Conservation (phyloP, 2,888 invertebrate species). For the Anoplius nigerrimus region DNA sequence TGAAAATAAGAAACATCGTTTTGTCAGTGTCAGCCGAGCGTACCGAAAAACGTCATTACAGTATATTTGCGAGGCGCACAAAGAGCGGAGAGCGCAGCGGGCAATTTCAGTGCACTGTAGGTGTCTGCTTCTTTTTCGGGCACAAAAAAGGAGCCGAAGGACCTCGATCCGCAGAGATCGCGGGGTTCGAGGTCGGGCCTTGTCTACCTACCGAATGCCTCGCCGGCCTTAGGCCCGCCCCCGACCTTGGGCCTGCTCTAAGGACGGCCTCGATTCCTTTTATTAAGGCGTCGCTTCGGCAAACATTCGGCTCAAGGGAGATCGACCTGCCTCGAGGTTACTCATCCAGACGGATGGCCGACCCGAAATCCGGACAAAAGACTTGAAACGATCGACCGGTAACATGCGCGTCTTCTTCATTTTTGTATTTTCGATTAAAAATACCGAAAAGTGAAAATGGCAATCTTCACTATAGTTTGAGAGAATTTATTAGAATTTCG, state of each 20-base stretch:
- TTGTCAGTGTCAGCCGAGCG: too few relatives aligned
- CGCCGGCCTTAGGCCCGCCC: conserved; percentile 61
- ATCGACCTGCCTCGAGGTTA: conserved; percentile 61
- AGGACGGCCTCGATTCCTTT: conserved; percentile 62
- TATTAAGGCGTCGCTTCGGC: conserved; percentile 57
- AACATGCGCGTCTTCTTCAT: too few relatives aligned
- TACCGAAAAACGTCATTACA: too few relatives aligned
- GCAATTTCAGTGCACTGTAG: too few relatives aligned
- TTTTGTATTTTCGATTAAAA: too few relatives aligned
- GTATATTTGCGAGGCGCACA: too few relatives aligned
- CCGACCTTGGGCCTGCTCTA: conserved; percentile 65
- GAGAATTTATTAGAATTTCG: too few relatives aligned
- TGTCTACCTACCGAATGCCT: conserved; percentile 62
- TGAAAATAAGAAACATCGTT: too few relatives aligned
- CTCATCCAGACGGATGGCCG: conserved; percentile 3
- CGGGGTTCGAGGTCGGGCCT: conserved; percentile 63
- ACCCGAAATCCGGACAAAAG: conserved; percentile 22
- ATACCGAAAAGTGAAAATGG: too few relatives aligned
- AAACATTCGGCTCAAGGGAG: conserved; percentile 58
- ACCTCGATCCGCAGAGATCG: conserved; percentile 32
- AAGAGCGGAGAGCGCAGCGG: too few relatives aligned
- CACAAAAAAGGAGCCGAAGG: conserved; percentile 48
- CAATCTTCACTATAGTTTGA: too few relatives aligned
- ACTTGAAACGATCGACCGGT: neutral
- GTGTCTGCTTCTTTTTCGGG: conserved; percentile 1